Conservation (phyloP, 2,113 vertebrate genomes). For the western clawed frog (Xenopus tropicalis) region DNA sequence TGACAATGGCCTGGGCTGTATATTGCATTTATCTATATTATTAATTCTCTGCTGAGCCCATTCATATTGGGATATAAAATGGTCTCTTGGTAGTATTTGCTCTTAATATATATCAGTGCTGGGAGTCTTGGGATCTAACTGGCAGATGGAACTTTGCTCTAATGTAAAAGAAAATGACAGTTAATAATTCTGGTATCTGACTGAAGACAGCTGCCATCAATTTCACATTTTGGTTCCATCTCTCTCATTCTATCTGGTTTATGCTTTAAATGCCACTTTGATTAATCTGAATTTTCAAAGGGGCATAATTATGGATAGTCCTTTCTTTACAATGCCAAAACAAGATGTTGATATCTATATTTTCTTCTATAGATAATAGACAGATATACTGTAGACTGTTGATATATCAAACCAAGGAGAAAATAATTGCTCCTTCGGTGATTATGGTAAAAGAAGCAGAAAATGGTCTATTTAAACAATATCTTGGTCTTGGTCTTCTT, state of each 20-base stretch:
- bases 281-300: conserved; percentile 32
- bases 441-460: too few species aligned
- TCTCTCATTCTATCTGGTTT: conserved; percentile 19
- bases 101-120: conserved; percentile 8
- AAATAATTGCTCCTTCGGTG: too few species aligned
- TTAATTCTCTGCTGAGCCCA: conserved; percentile 41
- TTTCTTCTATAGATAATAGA: too few species aligned
- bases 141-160: conserved; percentile 43
- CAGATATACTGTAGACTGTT: too few species aligned
- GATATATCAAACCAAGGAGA: too few species aligned
- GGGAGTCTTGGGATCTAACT: conserved; percentile 32
- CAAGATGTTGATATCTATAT: not conserved
- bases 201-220: conserved; percentile 41
- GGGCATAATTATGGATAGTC: conserved; percentile 22
- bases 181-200: conserved; percentile 46
- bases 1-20: conserved; percentile 31
- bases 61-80: conserved; percentile 41
- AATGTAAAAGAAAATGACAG: conserved; percentile 44
- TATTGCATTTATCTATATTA: conserved; percentile 43
- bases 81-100: conserved; percentile 32
- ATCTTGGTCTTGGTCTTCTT: too few species aligned
- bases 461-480: too few species aligned
- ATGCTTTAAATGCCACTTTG: conserved; percentile 40
- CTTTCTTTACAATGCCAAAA: conserved; percentile 3
- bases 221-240: conserved; percentile 20